Conservation (phyloP, 2,113 vertebrate genomes). For the Hemiprocne comata region DNA sequence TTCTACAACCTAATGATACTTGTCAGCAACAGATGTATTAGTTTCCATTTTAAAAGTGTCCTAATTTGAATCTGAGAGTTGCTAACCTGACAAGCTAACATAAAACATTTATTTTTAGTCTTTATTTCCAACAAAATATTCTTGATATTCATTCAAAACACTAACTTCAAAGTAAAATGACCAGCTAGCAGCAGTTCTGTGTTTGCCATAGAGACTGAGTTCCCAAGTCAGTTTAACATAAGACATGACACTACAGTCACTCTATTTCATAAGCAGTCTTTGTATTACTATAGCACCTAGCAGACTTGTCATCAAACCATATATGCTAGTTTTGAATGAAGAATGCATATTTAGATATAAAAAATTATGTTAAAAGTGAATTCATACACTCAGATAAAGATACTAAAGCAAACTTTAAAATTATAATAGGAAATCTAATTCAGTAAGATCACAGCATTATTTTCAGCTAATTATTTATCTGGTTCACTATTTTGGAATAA, state of each 20-base stretch:
- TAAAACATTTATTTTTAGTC: neutral
- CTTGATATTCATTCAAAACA: neutral
- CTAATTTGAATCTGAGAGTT: neutral
- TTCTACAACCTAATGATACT: neutral
- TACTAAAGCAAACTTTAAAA: neutral
- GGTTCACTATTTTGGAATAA: neutral
- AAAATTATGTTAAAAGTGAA: neutral
- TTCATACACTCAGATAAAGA: neutral
- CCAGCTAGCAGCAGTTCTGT: neutral
- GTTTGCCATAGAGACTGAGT: neutral
- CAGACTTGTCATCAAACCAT: neutral
- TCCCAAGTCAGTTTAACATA: neutral
- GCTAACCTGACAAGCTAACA: neutral
- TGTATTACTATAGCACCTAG: neutral
- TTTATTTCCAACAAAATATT: neutral
- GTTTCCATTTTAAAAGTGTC: neutral
- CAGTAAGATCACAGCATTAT: neutral
- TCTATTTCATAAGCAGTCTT: neutral
- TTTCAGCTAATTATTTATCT: slow-evolving; percentile 1
- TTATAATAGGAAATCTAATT: neutral
- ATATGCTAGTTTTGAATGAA: neutral
- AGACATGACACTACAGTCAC: neutral
- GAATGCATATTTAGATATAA: neutral
- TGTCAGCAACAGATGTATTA: neutral
- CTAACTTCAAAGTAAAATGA: neutral